These are phyloP conservation scores for Mesopsocus fuscifrons DNA, from an alignment of 2,888 invertebrate species.

Conservation along the genomic window DNA sequence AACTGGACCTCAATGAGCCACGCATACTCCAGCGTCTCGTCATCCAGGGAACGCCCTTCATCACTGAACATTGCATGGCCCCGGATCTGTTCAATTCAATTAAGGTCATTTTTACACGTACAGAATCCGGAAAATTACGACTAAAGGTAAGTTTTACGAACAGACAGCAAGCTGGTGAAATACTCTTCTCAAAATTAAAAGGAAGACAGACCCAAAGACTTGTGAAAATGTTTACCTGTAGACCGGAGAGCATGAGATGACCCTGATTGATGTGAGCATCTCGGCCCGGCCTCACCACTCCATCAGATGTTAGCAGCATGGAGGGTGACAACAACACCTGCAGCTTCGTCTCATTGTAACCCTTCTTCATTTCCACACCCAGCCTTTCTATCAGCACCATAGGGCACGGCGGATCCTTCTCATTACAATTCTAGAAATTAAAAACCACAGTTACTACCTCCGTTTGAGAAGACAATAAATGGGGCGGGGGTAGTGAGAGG, in stretches of 20 bases:
- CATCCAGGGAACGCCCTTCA: conserved; percentile 69
- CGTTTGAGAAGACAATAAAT: no score
- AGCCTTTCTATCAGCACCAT: conserved; percentile 74
- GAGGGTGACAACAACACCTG: conserved; percentile 81
- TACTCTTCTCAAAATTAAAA: background rate
- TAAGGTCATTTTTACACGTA: background rate
- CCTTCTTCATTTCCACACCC: conserved; percentile 94
- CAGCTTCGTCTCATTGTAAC: conserved; percentile 75
- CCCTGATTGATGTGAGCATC: conserved; percentile 64
- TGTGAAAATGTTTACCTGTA: no score
- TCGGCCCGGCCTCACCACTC: conserved; percentile 43
- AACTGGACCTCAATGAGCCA: conserved; percentile 92
- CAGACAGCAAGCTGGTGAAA: background rate
- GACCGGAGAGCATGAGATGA: conserved; percentile 64
- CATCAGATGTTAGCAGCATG: conserved; percentile 60
- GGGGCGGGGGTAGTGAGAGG: no score
- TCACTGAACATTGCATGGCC: conserved; percentile 96
- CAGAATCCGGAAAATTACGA: no score
- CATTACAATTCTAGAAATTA: conserved; percentile 52
- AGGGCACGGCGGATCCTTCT: conserved; percentile 81
- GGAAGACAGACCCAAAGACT: no score
- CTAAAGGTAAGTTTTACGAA: conserved; percentile 5
- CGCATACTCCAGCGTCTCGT: conserved; percentile 91
- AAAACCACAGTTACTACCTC: background rate
- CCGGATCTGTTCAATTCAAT: conserved; percentile 58